Evolutionary conservation across 2,113 vertebrate species (phyloP).

Genomic region (Centrocercus urophasianus): DNA sequence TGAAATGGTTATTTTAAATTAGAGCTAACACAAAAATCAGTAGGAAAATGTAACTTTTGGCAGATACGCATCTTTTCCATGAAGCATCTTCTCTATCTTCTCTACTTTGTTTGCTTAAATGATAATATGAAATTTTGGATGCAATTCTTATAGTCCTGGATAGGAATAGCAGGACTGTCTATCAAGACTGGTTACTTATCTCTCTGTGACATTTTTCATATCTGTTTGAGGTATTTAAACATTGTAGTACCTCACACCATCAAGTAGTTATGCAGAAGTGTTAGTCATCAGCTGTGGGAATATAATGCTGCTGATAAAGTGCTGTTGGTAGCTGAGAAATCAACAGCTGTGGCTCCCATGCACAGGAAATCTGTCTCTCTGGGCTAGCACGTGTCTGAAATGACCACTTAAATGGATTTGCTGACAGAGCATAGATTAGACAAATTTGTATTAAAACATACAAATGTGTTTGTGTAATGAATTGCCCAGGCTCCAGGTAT

Average conservation of each 20-base stretch:
- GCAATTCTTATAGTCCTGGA: neutral
- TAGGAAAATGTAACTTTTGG: neutral
- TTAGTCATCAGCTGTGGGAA: neutral
- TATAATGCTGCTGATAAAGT: neutral
- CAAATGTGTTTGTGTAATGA: neutral
- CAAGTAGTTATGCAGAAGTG: neutral
- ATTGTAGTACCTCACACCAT: no score
- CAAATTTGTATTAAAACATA: neutral
- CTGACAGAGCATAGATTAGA: neutral
- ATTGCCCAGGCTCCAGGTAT: neutral
- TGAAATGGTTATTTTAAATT: neutral
- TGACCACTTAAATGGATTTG: neutral
- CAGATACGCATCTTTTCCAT: neutral
- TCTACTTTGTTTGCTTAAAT: neutral
- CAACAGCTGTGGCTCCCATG: neutral
- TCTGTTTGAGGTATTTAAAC: neutral
- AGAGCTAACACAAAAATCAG: neutral
- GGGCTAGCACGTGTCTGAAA: neutral
- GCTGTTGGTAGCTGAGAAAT: neutral
- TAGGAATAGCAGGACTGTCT: neutral
- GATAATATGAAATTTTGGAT: neutral
- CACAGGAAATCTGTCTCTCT: neutral
- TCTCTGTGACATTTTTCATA: neutral
- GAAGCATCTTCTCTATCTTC: neutral
- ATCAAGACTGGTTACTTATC: neutral